A percentile compares a stretch with the other conserved stretches of the same genome.
These are phyloP conservation scores for Linepithema humile DNA, from an alignment of 1,140 invertebrate genomes.

Conservation along the genomic window DNA sequence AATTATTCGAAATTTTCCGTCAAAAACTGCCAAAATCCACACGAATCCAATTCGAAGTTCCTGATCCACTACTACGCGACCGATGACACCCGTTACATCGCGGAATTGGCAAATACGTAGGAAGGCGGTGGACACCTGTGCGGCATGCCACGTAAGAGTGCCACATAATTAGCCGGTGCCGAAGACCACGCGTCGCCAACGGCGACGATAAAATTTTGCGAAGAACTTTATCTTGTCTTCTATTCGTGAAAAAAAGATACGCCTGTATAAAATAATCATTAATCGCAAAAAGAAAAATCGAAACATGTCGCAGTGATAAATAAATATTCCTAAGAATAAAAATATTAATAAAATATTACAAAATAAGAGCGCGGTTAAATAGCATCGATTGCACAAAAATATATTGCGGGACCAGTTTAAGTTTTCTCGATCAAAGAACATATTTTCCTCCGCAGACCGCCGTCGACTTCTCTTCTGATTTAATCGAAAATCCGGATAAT, in stretches of 20 bases:
- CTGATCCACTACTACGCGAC: background rate
- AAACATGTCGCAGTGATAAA: background rate
- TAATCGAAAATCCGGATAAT: background rate
- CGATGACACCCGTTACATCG: slow-evolving; percentile 65
- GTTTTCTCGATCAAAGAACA: background rate
- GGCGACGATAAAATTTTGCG: slow-evolving; percentile 1
- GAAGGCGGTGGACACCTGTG: slow-evolving; percentile 74
- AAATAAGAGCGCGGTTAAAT: background rate
- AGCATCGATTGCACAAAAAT: background rate
- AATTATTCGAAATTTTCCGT: background rate
- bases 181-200: slow-evolving; percentile 54
- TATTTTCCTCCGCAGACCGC: background rate
- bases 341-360: background rate
- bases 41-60: slow-evolving; percentile 3
- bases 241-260: too few relatives aligned
- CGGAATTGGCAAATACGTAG: slow-evolving; percentile 66
- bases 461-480: slow-evolving; percentile 37
- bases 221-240: slow-evolving; percentile 15
- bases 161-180: slow-evolving; percentile 72
- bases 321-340: background rate
- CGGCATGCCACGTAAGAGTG: slow-evolving; percentile 68
- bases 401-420: background rate
- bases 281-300: background rate
- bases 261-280: background rate
- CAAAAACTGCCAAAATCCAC: slow-evolving; percentile 42